Evolutionary conservation across 1,140 invertebrate genomes (phyloP).

Genomic region (Trypoxylus dichotomus): DNA sequence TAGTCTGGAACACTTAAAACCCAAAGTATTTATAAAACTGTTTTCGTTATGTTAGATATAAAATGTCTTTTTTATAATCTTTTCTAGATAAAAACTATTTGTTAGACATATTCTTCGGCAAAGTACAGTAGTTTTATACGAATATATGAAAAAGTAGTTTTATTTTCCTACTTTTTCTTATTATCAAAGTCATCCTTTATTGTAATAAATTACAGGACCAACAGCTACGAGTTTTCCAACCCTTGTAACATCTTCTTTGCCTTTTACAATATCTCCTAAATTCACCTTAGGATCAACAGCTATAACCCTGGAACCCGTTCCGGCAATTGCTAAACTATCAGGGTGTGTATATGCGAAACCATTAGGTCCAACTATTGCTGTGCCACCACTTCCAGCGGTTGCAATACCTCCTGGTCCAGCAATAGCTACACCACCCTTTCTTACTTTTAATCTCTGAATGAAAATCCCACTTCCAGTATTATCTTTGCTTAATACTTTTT

Average conservation of each 20-base stretch:
- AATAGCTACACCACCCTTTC: constrained; percentile 71
- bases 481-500: constrained; percentile 47
- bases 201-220: constrained; percentile 70
- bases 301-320: constrained; percentile 66
- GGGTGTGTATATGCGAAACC: constrained; percentile 71
- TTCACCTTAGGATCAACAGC: constrained; percentile 62
- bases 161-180: background rate
- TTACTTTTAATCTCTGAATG: constrained; percentile 66
- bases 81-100: background rate
- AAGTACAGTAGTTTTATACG: too few relatives aligned
- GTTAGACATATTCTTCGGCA: too few relatives aligned
- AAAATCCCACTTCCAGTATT: constrained; percentile 60
- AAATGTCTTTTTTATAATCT: too few relatives aligned
- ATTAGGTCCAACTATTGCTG: constrained; percentile 72
- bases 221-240: constrained; percentile 68
- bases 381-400: constrained; percentile 70
- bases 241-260: constrained; percentile 48
- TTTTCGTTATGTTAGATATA: too few relatives aligned
- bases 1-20: too few relatives aligned
- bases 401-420: constrained; percentile 74
- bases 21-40: too few relatives aligned
- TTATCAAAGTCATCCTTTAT: constrained; percentile 50
- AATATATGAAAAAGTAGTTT: too few relatives aligned
- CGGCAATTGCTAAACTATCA: constrained; percentile 68
- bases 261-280: constrained; percentile 52